Conservation (phyloP, 1,140 invertebrate species). For the Protaetia brevitarsis region DNA sequence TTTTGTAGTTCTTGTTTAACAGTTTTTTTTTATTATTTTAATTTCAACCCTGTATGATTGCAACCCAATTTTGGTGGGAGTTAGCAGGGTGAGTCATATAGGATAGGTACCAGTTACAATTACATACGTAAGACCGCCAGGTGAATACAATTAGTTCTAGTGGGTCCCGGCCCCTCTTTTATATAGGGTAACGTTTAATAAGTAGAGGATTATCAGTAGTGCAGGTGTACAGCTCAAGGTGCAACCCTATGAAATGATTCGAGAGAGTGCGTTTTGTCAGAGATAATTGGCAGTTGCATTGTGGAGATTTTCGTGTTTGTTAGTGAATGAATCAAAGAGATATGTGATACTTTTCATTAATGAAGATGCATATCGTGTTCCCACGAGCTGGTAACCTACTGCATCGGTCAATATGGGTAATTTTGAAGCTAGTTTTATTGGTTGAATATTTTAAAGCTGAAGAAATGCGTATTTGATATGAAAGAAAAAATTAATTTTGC, state of each 20-base stretch:
- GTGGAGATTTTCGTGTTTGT: too few species aligned
- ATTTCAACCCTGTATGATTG: background rate
- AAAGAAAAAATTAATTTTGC: too few species aligned
- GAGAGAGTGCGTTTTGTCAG: background rate
- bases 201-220: constrained; percentile 9
- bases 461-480: too few species aligned
- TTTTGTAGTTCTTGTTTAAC: too few species aligned
- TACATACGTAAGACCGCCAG: constrained; percentile 30
- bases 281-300: too few species aligned
- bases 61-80: background rate
- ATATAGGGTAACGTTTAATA: background rate
- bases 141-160: constrained; percentile 29
- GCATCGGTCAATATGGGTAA: too few species aligned
- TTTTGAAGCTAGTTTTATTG: too few species aligned
- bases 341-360: too few species aligned
- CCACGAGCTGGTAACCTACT: too few species aligned
- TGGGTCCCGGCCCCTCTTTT: background rate
- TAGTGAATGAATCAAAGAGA: too few species aligned
- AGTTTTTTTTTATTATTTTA: background rate
- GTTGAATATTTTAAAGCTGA: too few species aligned
- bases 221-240: background rate
- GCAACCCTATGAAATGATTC: background rate
- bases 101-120: constrained; percentile 24
- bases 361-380: too few species aligned
- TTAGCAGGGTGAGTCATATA: background rate